Conservation (phyloP, 2,113 vertebrate genomes). For the Corydoras sp. region DNA sequence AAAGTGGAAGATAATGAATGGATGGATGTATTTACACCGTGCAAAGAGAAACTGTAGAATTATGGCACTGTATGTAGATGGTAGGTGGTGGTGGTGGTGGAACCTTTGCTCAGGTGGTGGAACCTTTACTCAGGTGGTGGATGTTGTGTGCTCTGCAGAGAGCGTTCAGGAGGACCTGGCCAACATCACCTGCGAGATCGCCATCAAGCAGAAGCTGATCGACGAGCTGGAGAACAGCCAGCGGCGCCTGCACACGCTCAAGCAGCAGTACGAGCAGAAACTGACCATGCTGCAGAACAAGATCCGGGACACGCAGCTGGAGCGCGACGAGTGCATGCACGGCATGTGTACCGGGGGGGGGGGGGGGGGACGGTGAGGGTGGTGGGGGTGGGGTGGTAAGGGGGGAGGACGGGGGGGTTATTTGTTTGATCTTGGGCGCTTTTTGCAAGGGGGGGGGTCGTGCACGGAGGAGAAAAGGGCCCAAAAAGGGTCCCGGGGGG, state of each 20-base stretch:
- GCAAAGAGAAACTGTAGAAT: too few species aligned
- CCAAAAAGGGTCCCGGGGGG: too few species aligned
- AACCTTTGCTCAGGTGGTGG: too few species aligned
- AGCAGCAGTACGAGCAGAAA: constrained; percentile 95
- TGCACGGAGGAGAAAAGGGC: constrained; percentile 94
- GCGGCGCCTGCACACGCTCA: constrained; percentile 86
- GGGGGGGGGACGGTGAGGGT: constrained; percentile 73
- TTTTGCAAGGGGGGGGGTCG: constrained; percentile 86
- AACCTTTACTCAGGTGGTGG: too few species aligned
- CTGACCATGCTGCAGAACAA: constrained; percentile 93
- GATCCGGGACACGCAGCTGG: constrained; percentile 92
- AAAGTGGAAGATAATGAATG: too few species aligned
- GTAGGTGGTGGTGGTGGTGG: too few species aligned
- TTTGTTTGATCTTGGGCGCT: too few species aligned
- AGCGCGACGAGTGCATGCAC: constrained; percentile 95
- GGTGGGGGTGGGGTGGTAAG: too few species aligned
- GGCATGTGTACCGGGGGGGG: constrained; percentile 89
- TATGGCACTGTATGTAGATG: too few species aligned
- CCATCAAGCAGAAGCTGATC: constrained; percentile 97
- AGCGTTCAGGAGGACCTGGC: constrained; percentile 92
- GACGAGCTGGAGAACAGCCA: constrained; percentile 98
- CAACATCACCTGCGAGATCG: constrained; percentile 98
- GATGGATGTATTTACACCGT: too few species aligned
- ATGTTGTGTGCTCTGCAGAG: constrained; percentile 56
- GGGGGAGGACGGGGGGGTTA: too few species aligned